phyloP scores from a whole-genome alignment of 2,888 invertebrate genomes.

The Scaeva pyrastri region DNA sequence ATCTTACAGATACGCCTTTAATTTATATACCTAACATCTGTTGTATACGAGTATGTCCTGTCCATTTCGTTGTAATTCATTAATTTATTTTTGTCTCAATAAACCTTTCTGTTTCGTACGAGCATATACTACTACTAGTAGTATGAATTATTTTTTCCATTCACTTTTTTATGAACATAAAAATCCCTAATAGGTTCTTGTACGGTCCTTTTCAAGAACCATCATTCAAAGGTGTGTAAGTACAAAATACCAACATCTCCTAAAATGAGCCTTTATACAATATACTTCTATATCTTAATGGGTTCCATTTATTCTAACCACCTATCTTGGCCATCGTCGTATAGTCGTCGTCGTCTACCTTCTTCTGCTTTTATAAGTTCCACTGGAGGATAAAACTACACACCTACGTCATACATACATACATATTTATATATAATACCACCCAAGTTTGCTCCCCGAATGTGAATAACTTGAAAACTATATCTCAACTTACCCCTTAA shows the following conservation, averaged over 20 bases:
- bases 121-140: too few species aligned
- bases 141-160: background rate
- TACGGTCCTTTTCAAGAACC: background rate
- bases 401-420: too few species aligned
- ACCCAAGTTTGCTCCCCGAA: background rate
- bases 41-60: too few species aligned
- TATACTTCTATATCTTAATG: conserved; percentile 4
- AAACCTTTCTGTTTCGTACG: background rate
- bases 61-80: too few species aligned
- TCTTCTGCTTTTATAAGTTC: too few species aligned
- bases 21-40: too few species aligned
- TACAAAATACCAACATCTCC: conserved; percentile 3
- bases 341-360: too few species aligned
- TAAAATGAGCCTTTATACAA: conserved; percentile 1
- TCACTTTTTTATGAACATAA: conserved; percentile 1
- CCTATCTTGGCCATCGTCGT: background rate
- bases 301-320: background rate
- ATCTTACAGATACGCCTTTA: too few species aligned
- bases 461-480: conserved; percentile 16
- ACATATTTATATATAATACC: too few species aligned
- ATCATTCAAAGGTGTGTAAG: conserved; percentile 4
- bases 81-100: background rate
- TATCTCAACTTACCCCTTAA: conserved; percentile 75
- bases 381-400: conserved; percentile 1
- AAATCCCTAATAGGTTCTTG: conserved; percentile 2